Conservation (phyloP, 23 tunicate species). For the Diplosoma virens region DNA sequence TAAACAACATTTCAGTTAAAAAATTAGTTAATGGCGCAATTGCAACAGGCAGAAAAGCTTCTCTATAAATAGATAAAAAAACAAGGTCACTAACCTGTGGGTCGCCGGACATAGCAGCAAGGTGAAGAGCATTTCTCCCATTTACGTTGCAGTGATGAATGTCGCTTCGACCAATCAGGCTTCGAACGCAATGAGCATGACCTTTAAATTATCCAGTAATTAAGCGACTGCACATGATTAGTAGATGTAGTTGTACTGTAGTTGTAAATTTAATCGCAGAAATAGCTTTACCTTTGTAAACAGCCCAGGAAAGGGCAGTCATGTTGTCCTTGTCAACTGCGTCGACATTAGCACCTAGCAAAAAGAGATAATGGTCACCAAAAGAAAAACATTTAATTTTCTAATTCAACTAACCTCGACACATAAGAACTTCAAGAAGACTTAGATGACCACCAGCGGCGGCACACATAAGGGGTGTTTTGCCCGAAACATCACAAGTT, state of each 20-base stretch:
- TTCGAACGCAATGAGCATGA: constrained; percentile 64
- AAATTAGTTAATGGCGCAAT: too few relatives aligned
- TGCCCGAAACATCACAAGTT: constrained; percentile 48
- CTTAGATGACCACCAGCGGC: constrained; percentile 78
- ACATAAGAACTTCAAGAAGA: constrained; percentile 63
- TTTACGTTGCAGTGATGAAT: constrained; percentile 43
- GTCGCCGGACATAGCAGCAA: constrained; percentile 79
- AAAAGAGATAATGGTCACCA: neutral
- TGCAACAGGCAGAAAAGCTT: too few relatives aligned
- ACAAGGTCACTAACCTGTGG: constrained; percentile 53
- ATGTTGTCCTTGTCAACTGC: constrained; percentile 85
- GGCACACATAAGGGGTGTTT: constrained; percentile 82
- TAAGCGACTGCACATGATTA: neutral
- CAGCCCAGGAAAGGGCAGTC: constrained; percentile 93
- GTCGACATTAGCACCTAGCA: constrained; percentile 77
- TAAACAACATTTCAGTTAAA: too few relatives aligned
- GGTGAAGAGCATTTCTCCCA: constrained; percentile 73
- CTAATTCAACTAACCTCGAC: constrained; percentile 44
- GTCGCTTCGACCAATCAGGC: constrained; percentile 57
- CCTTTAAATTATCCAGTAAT: constrained; percentile 58
- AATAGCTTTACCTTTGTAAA: constrained; percentile 54
- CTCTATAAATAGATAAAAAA: too few relatives aligned
- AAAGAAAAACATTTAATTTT: neutral
- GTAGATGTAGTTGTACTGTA: neutral
- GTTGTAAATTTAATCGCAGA: neutral